A percentile compares a stretch with the other conserved stretches of the same genome.
Conservation (phyloP, 2,797 vertebrate genomes). For the Aulostomus chinensis region DNA sequence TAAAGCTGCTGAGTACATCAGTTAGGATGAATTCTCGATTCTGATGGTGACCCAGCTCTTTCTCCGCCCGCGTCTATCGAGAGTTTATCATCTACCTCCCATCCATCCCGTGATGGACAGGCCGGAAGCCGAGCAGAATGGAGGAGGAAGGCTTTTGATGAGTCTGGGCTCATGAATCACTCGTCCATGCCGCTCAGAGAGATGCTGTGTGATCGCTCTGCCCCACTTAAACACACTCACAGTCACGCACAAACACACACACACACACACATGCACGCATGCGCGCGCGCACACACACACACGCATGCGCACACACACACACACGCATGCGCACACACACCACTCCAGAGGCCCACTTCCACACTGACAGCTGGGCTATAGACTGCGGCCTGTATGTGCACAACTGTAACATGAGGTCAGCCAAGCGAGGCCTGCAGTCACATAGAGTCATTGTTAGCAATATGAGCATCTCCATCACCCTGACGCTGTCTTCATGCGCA, state of each 20-base stretch:
- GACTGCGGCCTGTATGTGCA: constrained; percentile 17
- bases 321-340: constrained; percentile 12
- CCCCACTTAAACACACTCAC: constrained; percentile 40
- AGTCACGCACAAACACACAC: not conserved
- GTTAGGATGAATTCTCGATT: constrained; percentile 36
- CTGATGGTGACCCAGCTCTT: constrained; percentile 21
- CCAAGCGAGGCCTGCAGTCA: constrained; percentile 44
- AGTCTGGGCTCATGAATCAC: constrained; percentile 49
- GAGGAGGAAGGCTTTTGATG: constrained; percentile 34
- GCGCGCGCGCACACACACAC: constrained; percentile 11
- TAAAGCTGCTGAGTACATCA: constrained; percentile 41
- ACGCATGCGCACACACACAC: too few relatives aligned
- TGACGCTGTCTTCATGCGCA: constrained; percentile 23
- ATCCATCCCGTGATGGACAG: constrained; percentile 28
- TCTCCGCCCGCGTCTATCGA: constrained; percentile 27
- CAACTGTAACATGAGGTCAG: constrained; percentile 40
- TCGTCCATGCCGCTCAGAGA: constrained; percentile 24
- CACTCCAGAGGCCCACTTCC: constrained; percentile 32
- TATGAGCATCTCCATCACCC: constrained; percentile 19
- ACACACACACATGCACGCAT: too few relatives aligned
- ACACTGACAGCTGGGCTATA: constrained; percentile 41
- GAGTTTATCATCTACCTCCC: constrained; percentile 38
- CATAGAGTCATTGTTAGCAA: constrained; percentile 34
- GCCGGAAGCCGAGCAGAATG: constrained; percentile 18
- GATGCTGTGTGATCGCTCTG: constrained; percentile 50